A percentile compares a stretch with the other conserved stretches of the same genome.
These are phyloP conservation scores for Caradrina clavipalpis DNA, from an alignment of 2,888 invertebrate species.

Conservation along the genomic window DNA sequence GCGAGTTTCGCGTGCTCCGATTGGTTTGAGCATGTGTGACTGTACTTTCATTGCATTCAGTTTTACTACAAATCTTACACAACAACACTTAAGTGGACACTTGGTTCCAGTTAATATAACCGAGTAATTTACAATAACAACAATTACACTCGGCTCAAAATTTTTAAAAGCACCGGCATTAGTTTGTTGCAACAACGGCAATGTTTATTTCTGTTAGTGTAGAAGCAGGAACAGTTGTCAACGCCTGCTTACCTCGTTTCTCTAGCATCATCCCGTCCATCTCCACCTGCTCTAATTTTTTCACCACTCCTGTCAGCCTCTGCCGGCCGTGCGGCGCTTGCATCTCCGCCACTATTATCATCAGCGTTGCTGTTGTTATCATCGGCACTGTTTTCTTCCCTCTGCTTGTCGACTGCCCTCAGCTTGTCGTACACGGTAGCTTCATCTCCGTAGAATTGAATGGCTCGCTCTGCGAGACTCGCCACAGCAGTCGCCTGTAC, in stretches of 20 bases:
- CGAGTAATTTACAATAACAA: background rate
- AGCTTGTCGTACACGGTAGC: conserved; percentile 66
- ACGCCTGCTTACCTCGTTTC: conserved; percentile 6
- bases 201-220: background rate
- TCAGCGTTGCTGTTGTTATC: background rate
- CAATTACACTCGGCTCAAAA: background rate
- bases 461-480: conserved; percentile 67
- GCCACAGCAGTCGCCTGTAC: conserved; percentile 74
- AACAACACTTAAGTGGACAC: background rate
- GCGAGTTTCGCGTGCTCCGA: too few species aligned
- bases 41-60: too few species aligned
- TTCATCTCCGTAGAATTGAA: conserved; percentile 74
- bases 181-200: too few species aligned
- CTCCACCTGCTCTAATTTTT: background rate
- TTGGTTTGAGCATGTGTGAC: too few species aligned
- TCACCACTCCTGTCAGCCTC: background rate
- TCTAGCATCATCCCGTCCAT: background rate
- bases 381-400: conserved; percentile 5
- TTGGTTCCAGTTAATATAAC: background rate
- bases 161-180: background rate
- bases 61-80: too few species aligned
- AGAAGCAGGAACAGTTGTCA: background rate
- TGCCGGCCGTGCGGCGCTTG: background rate
- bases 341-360: background rate
- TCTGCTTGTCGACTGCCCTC: conserved; percentile 23